phyloP scores from a whole-genome alignment of 2,797 vertebrate species.

The Acanthiza pusilla region DNA sequence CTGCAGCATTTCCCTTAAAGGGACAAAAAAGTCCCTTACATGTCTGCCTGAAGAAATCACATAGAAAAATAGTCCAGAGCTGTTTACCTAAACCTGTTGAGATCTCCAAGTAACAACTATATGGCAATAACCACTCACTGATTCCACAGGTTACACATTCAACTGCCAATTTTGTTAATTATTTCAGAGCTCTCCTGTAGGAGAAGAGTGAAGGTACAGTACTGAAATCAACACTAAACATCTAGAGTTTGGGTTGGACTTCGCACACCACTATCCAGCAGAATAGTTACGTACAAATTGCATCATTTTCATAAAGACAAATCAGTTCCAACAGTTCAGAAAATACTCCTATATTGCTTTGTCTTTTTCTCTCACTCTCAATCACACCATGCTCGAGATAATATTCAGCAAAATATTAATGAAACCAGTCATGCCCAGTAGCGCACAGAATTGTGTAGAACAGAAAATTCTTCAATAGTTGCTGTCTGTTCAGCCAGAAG shows the following conservation, averaged over 20 bases:
- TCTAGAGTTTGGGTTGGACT: not conserved
- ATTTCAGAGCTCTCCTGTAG: not conserved
- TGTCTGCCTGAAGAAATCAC: not conserved
- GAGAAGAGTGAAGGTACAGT: not conserved
- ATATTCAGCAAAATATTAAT: not conserved
- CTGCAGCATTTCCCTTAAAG: not conserved
- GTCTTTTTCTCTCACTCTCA: not conserved
- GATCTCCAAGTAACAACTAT: not conserved
- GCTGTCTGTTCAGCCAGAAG: not conserved
- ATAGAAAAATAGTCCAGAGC: not conserved
- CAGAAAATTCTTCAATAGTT: not conserved
- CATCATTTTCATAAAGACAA: not conserved
- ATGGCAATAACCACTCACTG: not conserved
- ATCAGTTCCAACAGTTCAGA: not conserved
- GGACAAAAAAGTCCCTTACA: not conserved
- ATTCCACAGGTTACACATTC: not conserved
- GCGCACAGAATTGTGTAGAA: not conserved
- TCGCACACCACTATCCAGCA: not conserved
- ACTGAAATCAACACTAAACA: not conserved
- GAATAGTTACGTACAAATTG: not conserved
- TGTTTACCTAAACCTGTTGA: not conserved
- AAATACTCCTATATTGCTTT: not conserved
- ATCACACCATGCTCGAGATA: accelerated
- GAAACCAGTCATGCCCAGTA: not conserved
- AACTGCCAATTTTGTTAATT: not conserved